A percentile compares a stretch with the other conserved stretches of the same genome.
Evolutionary conservation across 1,140 invertebrate species (phyloP).

Genomic region (Macrotrachela quadricornifera): DNA sequence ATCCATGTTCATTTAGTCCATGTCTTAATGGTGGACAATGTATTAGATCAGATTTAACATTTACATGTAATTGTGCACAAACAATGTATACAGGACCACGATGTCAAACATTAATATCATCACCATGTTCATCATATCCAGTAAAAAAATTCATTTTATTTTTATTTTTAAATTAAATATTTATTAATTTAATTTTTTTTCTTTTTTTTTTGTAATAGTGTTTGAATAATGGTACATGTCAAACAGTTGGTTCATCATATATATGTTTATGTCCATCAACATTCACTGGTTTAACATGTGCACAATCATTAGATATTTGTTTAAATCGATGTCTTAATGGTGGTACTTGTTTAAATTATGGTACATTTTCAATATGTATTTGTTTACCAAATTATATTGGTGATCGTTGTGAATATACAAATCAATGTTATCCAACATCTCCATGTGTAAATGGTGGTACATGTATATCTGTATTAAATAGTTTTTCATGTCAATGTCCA

Average conservation of each 20-base stretch:
- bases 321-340: conserved; percentile 31
- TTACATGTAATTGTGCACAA: conserved; percentile 2
- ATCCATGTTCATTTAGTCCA: conserved; percentile 27
- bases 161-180: conserved; percentile 55
- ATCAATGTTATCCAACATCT: neutral
- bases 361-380: conserved; percentile 11
- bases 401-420: neutral
- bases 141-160: conserved; percentile 13
- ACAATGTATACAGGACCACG: conserved; percentile 1
- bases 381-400: neutral
- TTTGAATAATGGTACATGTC: conserved; percentile 50
- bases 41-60: conserved; percentile 11
- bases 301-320: too few species aligned
- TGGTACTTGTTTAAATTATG: conserved; percentile 11
- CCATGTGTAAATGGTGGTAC: conserved; percentile 7
- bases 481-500: conserved; percentile 10
- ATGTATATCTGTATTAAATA: conserved; percentile 5
- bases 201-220: conserved; percentile 34
- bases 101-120: conserved; percentile 7
- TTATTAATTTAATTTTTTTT: too few species aligned
- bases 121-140: neutral
- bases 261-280: conserved; percentile 18
- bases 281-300: conserved; percentile 14
- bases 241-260: conserved; percentile 26
- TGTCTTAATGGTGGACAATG: conserved; percentile 69